Evolutionary conservation across 2,888 invertebrate genomes (phyloP), one percentile per base, ranked within the genome.

Genomic region (Lycocerus yunnanus): DNA sequence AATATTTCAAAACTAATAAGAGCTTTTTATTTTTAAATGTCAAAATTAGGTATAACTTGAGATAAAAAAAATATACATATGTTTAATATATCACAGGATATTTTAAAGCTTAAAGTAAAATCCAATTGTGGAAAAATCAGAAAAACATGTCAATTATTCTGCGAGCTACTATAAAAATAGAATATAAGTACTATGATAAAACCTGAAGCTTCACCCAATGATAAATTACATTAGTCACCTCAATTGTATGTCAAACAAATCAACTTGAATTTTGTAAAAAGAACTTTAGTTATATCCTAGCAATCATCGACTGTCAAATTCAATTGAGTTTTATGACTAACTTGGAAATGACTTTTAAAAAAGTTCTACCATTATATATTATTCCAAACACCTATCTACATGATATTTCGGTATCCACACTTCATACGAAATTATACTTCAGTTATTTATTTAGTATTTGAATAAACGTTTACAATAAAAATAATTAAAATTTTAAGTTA

Each of bases 231-330:
- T 73, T 69, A 73, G 69, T 66, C 73, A 16, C 67, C 67, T 74
- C 67, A 70, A 60, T 60, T 61, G 60, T 60, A 60, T 70, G 70
- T 69, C 69, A 74, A 74, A 74, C 66, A 74, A 70, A 74, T 74
- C 73, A 74, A 70, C 66, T 66, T n/a, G 61, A 21, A 58, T 67
- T 66, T 70, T 67, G n/a, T 16, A 58, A 16, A 66, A 58, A 16
- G 59, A 74, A 70, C 67, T 74, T 68, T 63, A 70, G 71, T 71
- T 71, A 21, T 59, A 74, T 74, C 73, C 70, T 61, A 69, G 73
- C 69, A 74, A 74, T 74, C 73, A 74, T 74, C 73, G 66, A 24
- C 69, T 74, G 73, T 74, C 73, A 70, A 8, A 70, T 63, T 70
- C 67, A 74, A 63, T 74, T 61, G 58, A 63, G 67, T 63, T 74